Conservation (phyloP, 2,888 invertebrate species). For the Dasypolia templi region DNA sequence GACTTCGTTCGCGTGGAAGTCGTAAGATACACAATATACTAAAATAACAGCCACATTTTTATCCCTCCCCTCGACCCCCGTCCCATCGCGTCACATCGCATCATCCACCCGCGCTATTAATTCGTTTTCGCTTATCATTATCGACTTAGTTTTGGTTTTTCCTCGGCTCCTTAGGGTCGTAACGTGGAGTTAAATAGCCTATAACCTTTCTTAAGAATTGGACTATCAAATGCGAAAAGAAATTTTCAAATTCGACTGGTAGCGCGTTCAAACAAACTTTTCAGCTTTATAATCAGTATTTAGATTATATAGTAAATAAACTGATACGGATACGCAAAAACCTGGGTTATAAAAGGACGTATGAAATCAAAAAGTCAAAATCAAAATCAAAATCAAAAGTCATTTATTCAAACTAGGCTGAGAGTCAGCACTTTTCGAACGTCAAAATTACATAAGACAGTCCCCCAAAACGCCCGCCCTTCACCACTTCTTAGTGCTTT, state of each 20-base stretch:
- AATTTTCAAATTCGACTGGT: neutral
- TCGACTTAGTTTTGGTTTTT: neutral
- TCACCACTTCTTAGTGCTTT: too few species aligned
- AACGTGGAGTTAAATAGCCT: neutral
- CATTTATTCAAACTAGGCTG: too few species aligned
- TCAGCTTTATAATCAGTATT: too few species aligned
- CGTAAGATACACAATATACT: conserved; percentile 1
- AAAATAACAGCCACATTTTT: neutral
- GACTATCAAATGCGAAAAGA: neutral
- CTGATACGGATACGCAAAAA: conserved; percentile 12
- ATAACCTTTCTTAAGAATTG: neutral
- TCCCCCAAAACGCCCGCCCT: too few species aligned
- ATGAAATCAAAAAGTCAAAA: too few species aligned
- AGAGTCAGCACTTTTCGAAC: too few species aligned
- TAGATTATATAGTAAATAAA: too few species aligned
- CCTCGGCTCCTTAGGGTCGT: neutral
- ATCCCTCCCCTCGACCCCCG: too few species aligned
- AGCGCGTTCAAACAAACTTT: neutral
- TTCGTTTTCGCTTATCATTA: neutral
- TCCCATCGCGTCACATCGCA: neutral
- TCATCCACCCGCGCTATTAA: too few species aligned
- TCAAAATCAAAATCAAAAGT: too few species aligned
- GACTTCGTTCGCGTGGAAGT: neutral
- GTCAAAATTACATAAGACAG: too few species aligned
- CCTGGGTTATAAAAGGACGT: conserved; percentile 7